phyloP scores from a whole-genome alignment of 30 jellyfish, hydroid and myxozoan genomes.

The Hydractinia echinata region DNA sequence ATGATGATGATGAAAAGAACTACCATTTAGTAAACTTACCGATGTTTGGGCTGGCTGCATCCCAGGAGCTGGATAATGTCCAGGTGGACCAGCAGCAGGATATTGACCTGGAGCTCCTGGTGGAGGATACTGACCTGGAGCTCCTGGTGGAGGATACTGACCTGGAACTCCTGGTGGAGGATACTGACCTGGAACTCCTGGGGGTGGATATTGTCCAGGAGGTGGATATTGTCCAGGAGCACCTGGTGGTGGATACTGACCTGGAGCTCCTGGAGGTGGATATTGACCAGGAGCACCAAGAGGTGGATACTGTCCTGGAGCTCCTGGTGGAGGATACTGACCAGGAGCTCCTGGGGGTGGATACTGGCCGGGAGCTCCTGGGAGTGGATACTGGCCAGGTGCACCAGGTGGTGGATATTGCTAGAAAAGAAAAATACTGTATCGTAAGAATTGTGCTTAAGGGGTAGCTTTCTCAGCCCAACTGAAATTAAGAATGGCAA shows the following conservation, averaged over 20 bases:
- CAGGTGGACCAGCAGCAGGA: slow-evolving; percentile 26
- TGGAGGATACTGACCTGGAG: slow-evolving; percentile 41
- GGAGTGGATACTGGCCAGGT: slow-evolving; percentile 24
- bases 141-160: slow-evolving; percentile 32
- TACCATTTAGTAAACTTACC: too few species aligned
- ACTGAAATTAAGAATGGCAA: too few species aligned
- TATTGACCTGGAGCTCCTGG: slow-evolving; percentile 35
- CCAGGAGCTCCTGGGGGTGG: slow-evolving; percentile 38
- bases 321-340: slow-evolving; percentile 29
- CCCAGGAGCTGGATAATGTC: slow-evolving; percentile 29
- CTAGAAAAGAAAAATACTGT: background rate
- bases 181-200: slow-evolving; percentile 25
- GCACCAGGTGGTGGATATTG: slow-evolving; percentile 30
- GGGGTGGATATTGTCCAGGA: slow-evolving; percentile 50
- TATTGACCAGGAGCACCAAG: slow-evolving; percentile 29
- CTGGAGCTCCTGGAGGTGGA: slow-evolving; percentile 39
- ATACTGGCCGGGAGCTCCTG: slow-evolving; percentile 38
- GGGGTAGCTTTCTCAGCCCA: too few species aligned
- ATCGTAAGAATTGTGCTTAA: too few species aligned
- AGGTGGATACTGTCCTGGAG: slow-evolving; percentile 40
- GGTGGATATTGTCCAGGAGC: slow-evolving; percentile 48
- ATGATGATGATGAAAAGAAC: too few species aligned
- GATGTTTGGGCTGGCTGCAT: background rate
- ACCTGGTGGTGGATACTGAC: slow-evolving; percentile 31
- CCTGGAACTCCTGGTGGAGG: slow-evolving; percentile 33